Conservation (phyloP, 1,140 invertebrate genomes). For the Drosophila parabipectinata region DNA sequence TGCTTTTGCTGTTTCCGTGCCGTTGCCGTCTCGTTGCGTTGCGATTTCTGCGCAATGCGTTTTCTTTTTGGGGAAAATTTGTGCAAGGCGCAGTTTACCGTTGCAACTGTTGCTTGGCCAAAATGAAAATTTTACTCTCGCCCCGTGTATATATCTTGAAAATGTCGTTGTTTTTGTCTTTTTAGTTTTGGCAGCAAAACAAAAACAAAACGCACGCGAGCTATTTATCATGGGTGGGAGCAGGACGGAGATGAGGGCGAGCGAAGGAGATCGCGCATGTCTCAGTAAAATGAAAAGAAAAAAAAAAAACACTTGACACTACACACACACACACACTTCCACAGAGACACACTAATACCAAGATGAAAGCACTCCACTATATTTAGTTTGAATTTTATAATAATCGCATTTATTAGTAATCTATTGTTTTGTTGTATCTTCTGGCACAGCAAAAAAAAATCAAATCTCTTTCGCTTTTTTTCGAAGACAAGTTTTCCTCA, state of each 20-base stretch:
- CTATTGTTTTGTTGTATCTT: constrained; percentile 7
- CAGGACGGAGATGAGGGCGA: constrained; percentile 11
- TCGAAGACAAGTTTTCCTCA: constrained; percentile 13
- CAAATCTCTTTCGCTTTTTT: constrained; percentile 10
- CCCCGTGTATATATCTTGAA: constrained; percentile 31
- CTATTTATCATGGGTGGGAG: constrained; percentile 30
- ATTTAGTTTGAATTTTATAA: constrained; percentile 33
- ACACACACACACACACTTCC: constrained; percentile 25
- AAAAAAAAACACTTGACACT: constrained; percentile 15
- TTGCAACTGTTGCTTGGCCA: constrained; percentile 31
- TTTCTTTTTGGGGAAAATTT: background rate
- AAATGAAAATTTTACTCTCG: constrained; percentile 42
- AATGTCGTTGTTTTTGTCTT: constrained; percentile 4
- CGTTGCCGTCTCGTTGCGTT: background rate
- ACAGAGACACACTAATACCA: constrained; percentile 10
- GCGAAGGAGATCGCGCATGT: constrained; percentile 54
- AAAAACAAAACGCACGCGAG: constrained; percentile 65
- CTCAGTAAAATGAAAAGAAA: constrained; percentile 27
- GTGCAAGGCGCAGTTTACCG: constrained; percentile 21
- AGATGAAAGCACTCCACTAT: background rate
- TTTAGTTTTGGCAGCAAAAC: constrained; percentile 59
- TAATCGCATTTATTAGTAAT: background rate
- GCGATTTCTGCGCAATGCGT: constrained; percentile 4
- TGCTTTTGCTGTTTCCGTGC: background rate
- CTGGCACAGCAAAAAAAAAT: background rate